Conservation (phyloP, 2,888 invertebrate genomes). For the Pollenia angustigena region DNA sequence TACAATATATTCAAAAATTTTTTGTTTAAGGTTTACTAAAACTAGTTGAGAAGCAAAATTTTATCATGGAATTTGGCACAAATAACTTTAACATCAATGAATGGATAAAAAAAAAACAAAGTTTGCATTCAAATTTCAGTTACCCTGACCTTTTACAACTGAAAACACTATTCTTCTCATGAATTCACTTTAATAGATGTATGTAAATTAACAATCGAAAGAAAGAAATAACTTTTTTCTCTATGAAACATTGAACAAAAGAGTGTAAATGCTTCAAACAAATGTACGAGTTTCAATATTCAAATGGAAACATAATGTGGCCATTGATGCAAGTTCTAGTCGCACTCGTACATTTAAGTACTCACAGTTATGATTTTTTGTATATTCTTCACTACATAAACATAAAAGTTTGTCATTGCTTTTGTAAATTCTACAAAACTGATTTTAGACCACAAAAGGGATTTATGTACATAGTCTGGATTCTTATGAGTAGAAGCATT, state of each 20-base stretch:
- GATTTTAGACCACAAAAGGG: too few relatives aligned
- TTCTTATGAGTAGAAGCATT: too few relatives aligned
- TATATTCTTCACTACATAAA: too few relatives aligned
- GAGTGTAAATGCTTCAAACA: conserved; percentile 9
- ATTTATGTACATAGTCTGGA: too few relatives aligned
- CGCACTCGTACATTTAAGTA: conserved; percentile 28
- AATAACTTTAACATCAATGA: too few relatives aligned
- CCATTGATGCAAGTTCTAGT: conserved; percentile 55
- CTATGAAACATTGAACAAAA: background rate
- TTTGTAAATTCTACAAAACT: too few relatives aligned
- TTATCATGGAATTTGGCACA: too few relatives aligned
- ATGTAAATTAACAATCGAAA: conserved; percentile 55
- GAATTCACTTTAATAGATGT: conserved; percentile 29
- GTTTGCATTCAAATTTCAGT: background rate
- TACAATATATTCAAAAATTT: too few relatives aligned
- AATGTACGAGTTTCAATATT: conserved; percentile 25
- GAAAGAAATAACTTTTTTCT: conserved; percentile 18
- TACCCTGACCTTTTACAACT: conserved; percentile 30
- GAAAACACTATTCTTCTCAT: conserved; percentile 5
- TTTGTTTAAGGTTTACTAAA: too few relatives aligned
- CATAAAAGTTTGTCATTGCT: too few relatives aligned
- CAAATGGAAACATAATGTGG: conserved; percentile 49
- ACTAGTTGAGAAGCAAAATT: too few relatives aligned
- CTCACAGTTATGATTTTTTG: conserved; percentile 30
- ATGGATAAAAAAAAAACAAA: background rate